These are phyloP conservation scores for Zygaena filipendulae DNA, from an alignment of 2,888 invertebrate genomes.

Conservation along the genomic window DNA sequence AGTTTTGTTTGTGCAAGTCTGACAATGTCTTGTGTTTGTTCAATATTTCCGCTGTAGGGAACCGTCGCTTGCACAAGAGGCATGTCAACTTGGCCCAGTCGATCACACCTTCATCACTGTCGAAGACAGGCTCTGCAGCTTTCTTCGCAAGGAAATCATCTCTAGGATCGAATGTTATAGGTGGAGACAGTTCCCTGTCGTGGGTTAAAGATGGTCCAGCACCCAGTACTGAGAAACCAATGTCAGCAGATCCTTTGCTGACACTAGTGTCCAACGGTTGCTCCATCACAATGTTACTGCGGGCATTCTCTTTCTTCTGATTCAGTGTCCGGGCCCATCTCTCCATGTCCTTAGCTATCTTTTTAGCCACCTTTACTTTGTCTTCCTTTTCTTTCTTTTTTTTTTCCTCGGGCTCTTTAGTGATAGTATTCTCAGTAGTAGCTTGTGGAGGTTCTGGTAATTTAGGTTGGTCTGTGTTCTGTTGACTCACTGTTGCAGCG, in stretches of 20 bases:
- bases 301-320: constrained; percentile 87
- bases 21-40: constrained; percentile 93
- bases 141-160: constrained; percentile 52
- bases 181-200: constrained; percentile 44
- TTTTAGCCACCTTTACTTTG: constrained; percentile 97
- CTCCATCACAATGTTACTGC: constrained; percentile 53
- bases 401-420: constrained; percentile 60
- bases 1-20: constrained; percentile 92
- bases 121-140: constrained; percentile 64
- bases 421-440: constrained; percentile 36
- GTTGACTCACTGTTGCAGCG: constrained; percentile 49
- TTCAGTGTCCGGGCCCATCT: constrained; percentile 97
- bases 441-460: constrained; percentile 33
- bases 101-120: constrained; percentile 81
- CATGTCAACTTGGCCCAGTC: constrained; percentile 94
- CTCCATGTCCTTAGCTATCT: constrained; percentile 90
- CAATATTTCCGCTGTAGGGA: constrained; percentile 89
- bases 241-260: constrained; percentile 86
- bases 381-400: constrained; percentile 86
- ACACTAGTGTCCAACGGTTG: constrained; percentile 53
- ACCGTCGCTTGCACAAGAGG: constrained; percentile 93
- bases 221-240: constrained; percentile 92
- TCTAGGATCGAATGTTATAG: constrained; percentile 22
- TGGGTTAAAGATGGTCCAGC: constrained; percentile 66
- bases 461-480: constrained; percentile 44